Evolutionary conservation across 2,797 vertebrate genomes (phyloP).

Genomic region (Lycodopsis pacificus): DNA sequence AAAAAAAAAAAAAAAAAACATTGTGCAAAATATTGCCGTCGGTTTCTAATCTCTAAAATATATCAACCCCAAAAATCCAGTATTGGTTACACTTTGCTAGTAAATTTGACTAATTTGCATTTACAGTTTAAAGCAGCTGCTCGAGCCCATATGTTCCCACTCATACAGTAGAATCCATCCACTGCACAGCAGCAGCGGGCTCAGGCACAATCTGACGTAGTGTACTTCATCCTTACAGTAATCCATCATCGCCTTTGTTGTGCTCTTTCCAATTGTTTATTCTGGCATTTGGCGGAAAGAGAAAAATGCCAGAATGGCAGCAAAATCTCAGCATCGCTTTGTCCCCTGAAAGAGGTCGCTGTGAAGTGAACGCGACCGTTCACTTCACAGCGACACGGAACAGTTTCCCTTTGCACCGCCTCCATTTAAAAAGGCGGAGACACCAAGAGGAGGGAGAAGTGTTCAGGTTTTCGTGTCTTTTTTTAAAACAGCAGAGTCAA

Average conservation of each 20-base stretch:
- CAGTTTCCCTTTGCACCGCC: neutral
- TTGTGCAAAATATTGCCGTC: no score
- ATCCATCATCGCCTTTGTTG: conserved; percentile 78
- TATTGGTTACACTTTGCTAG: neutral
- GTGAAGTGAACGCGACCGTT: conserved; percentile 54
- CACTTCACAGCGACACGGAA: no score
- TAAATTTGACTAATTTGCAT: neutral
- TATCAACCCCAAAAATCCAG: neutral
- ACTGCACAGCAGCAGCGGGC: conserved; percentile 44
- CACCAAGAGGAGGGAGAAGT: neutral
- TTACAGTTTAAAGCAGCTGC: conserved; percentile 25
- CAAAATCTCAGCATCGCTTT: conserved; percentile 76
- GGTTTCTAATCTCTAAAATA: neutral
- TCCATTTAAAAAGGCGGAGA: neutral
- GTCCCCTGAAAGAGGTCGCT: conserved; percentile 71
- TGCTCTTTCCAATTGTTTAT: conserved; percentile 81
- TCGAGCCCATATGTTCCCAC: neutral
- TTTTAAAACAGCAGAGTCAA: conserved; percentile 13
- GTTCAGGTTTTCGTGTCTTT: neutral
- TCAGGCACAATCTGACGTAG: conserved; percentile 61
- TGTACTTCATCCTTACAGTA: conserved; percentile 60
- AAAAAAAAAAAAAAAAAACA: neutral
- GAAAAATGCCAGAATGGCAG: conserved; percentile 75
- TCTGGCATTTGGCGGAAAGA: conserved; percentile 66
- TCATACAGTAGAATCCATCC: conserved; percentile 22